phyloP scores from a whole-genome alignment of 2,888 invertebrate genomes.

The Callyntrura sp. region DNA sequence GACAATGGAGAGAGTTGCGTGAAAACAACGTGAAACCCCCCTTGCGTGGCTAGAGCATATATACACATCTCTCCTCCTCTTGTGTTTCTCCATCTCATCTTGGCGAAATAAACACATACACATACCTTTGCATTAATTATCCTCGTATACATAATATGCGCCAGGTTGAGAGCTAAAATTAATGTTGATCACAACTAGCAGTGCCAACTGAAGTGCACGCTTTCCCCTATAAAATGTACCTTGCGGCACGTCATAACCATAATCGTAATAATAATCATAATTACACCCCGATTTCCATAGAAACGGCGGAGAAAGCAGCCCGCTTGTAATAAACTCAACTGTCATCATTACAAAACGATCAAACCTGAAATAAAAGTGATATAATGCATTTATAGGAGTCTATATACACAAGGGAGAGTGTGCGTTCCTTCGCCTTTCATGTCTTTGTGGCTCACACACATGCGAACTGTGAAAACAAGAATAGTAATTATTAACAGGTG shows the following conservation, averaged over 20 bases:
- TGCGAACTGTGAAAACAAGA: slow-evolving; percentile 41
- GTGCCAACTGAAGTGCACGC: slow-evolving; percentile 2
- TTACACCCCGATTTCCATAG: slow-evolving; percentile 53
- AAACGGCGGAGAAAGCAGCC: neutral
- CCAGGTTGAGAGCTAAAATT: slow-evolving; percentile 31
- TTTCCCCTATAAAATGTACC: slow-evolving; percentile 35
- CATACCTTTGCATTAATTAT: slow-evolving; percentile 59
- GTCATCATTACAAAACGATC: slow-evolving; percentile 55
- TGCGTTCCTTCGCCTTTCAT: slow-evolving; percentile 41
- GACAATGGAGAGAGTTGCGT: neutral
- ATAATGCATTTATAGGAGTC: slow-evolving; percentile 10
- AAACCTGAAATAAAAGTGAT: slow-evolving; percentile 48
- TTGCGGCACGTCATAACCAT: slow-evolving; percentile 71
- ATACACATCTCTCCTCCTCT: slow-evolving; percentile 17
- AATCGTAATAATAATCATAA: slow-evolving; percentile 69
- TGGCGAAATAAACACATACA: slow-evolving; percentile 3
- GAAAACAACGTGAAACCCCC: slow-evolving; percentile 39
- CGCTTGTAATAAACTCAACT: slow-evolving; percentile 35
- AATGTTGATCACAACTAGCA: slow-evolving; percentile 40
- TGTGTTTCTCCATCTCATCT: slow-evolving; percentile 48
- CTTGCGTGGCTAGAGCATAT: slow-evolving; percentile 12
- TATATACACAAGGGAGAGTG: too few species aligned
- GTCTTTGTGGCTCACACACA: slow-evolving; percentile 38
- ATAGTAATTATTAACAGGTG: slow-evolving; percentile 51
- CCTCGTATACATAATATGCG: slow-evolving; percentile 42